Conservation (phyloP, 2,797 vertebrate genomes). For the Sylvia borin region DNA sequence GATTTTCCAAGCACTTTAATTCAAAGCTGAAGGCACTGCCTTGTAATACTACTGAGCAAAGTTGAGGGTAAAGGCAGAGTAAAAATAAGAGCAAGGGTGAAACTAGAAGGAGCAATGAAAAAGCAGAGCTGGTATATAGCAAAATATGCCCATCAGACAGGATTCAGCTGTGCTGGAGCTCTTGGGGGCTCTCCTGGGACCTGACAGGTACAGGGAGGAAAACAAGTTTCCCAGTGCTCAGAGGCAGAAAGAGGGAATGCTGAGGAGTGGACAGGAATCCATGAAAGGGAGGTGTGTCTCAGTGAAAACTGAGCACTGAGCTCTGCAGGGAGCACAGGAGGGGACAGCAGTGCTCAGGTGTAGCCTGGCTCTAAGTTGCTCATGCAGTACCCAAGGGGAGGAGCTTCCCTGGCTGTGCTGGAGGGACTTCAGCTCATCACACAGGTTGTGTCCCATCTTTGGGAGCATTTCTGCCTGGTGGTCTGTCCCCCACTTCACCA, state of each 20-base stretch:
- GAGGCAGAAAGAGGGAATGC: background rate
- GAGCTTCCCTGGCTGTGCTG: background rate
- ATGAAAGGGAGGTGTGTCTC: background rate
- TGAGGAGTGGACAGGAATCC: background rate
- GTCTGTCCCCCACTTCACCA: background rate
- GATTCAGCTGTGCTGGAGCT: background rate
- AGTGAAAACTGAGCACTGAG: background rate
- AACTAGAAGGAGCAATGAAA: background rate
- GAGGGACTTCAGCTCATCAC: background rate
- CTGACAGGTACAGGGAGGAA: background rate
- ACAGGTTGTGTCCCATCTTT: accelerated
- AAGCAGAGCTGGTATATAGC: background rate
- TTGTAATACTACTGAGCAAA: background rate
- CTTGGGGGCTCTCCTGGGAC: background rate
- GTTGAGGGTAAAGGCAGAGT: background rate
- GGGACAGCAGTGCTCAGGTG: too few species aligned
- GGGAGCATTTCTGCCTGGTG: background rate
- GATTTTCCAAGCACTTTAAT: background rate
- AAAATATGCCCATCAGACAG: background rate
- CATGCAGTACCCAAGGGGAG: background rate
- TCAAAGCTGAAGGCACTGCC: background rate
- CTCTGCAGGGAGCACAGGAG: background rate
- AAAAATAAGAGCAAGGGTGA: background rate
- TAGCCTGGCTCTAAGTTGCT: background rate
- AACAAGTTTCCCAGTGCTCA: background rate